These are phyloP conservation scores for Rhipidura dahli DNA, from an alignment of 2,113 vertebrate species.

Conservation along the genomic window DNA sequence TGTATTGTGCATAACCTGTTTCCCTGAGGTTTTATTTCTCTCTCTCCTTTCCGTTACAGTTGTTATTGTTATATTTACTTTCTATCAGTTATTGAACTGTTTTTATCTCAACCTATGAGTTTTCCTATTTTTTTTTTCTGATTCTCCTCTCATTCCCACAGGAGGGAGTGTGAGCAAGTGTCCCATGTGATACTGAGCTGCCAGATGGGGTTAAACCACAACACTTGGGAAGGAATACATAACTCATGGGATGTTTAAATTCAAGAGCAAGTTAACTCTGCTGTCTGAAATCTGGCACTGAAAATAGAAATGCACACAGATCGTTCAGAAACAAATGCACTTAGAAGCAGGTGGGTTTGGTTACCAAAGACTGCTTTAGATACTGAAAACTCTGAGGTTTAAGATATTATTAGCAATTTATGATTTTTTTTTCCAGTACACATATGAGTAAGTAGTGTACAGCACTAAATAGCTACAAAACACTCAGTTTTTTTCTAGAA, in stretches of 20 bases:
- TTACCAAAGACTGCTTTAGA: not conserved
- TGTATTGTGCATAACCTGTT: not conserved
- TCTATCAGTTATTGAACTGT: not conserved
- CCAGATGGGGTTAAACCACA: not conserved
- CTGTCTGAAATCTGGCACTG: not conserved
- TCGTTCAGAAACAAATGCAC: not conserved
- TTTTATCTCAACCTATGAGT: fast-evolving
- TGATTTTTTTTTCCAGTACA: not conserved
- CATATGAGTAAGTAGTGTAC: not conserved
- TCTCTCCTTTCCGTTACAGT: not conserved
- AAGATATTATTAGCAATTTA: not conserved
- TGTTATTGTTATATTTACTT: not conserved
- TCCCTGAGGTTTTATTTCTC: not conserved
- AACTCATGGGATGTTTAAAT: not conserved
- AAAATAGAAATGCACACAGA: not conserved
- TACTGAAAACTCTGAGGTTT: not conserved
- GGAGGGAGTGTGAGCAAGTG: not conserved
- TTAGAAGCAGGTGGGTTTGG: not conserved
- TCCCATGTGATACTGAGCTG: not conserved
- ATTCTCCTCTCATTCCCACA: not conserved
- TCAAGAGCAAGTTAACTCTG: not conserved
- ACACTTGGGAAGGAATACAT: not conserved
- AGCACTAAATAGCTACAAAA: not conserved
- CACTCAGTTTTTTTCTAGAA: not conserved
- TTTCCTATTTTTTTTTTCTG: not conserved